Evolutionary conservation across 2,888 invertebrate genomes (phyloP).

Genomic region (Netelia virgata): DNA sequence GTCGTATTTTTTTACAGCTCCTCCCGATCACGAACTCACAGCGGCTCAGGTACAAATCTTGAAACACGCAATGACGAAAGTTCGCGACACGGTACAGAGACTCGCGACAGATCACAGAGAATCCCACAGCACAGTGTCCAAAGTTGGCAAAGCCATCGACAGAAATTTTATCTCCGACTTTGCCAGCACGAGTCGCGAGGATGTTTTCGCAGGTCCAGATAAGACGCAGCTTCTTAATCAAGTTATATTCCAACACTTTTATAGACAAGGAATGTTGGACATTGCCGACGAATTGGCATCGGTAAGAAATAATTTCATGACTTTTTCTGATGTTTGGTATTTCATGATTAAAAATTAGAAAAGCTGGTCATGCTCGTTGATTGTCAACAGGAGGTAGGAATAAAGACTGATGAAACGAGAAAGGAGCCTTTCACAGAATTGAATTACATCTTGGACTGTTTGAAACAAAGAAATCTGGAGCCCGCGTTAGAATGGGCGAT

Average conservation of each 20-base stretch:
- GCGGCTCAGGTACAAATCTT: constrained; percentile 90
- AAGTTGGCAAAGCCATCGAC: constrained; percentile 98
- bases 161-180: constrained; percentile 97
- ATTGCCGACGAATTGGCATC: constrained; percentile 93
- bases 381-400: constrained; percentile 88
- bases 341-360: too few relatives aligned
- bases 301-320: constrained; percentile 81
- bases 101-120: constrained; percentile 94
- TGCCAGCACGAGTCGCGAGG: constrained; percentile 94
- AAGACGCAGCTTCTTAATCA: constrained; percentile 91
- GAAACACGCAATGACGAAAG: constrained; percentile 90
- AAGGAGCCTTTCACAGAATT: constrained; percentile 93
- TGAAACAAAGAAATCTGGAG: constrained; percentile 92
- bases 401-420: constrained; percentile 88
- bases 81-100: constrained; percentile 93
- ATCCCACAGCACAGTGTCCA: constrained; percentile 93
- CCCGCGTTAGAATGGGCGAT: constrained; percentile 96
- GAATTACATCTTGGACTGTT: constrained; percentile 94
- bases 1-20: constrained; percentile 85
- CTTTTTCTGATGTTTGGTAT: too few relatives aligned
- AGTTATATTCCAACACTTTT: constrained; percentile 97
- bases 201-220: constrained; percentile 90
- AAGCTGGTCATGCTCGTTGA: constrained; percentile 2
- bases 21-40: constrained; percentile 89
- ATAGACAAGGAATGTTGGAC: constrained; percentile 96